Base-by-base conservation (phyloP, 35 echinoderm and acorn worm species). In the Ophiothrix spiculata region DNA sequence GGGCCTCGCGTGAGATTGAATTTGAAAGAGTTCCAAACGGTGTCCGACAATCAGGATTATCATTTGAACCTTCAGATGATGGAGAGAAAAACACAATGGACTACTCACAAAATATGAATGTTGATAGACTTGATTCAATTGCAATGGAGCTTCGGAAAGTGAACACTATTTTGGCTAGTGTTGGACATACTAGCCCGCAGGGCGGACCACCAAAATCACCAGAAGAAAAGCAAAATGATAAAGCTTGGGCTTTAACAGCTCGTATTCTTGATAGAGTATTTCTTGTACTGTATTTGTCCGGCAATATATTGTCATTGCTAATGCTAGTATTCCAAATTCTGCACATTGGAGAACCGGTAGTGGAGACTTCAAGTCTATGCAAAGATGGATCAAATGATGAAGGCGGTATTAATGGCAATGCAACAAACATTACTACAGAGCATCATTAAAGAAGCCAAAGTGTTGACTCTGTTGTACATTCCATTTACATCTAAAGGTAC, bases 201-300 rank as follows among this genome's bases (percentile, higher is more conserved):
- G 31, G 56, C 46, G 31, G 81, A 39, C n/a, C 81, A 64, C 86
- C 45, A 83, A 37, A 74, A 25, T 74, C 76, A 34, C 45, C 45
- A 0, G 75, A 89, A 28, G 75, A 91, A 14, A 89, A 74, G 40
- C 40, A 83, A 40, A 88, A 88, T 12, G 34, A 74, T 37, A 56
- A 56, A 25, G 90, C 92, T 75, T 97, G 94, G 94, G 74, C 90
- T 17, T 33, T 81, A 39, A 56, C 93, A n/a, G 84, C 94, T 1
- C 69, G 88, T 31, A 88, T 97, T 0, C 85, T 97, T 17, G 94
- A 97, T 37, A 92, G 94, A 63, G 41, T 92, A 15, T 97, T 97
- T 81, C 85, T 97, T 32, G 35, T 83, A 4, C 84, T 90, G 0
- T 97, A 97, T 39, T 31, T 97, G n/a, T 56, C 93, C 40, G 91